Base-by-base conservation (phyloP, 2,888 invertebrate genomes). In the Sphaeridia pumilis region DNA sequence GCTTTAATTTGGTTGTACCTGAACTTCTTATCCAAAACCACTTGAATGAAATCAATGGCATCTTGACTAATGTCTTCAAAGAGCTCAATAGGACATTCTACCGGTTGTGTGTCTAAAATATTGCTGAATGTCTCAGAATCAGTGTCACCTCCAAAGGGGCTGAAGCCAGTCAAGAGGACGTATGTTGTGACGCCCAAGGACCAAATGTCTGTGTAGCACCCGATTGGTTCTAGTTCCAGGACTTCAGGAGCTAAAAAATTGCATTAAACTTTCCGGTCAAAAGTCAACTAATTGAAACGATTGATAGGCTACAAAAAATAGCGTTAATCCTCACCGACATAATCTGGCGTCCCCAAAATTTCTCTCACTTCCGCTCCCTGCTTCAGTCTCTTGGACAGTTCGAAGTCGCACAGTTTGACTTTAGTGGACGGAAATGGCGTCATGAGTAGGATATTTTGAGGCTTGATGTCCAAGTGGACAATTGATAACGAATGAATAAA, bases 281-380 rank as follows among this genome's bases (percentile, higher is more conserved):
- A n/a, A n/a, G n/a, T n/a, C n/a, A n/a, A n/a, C n/a, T n/a, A n/a
- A n/a, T n/a, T n/a, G n/a, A n/a, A n/a, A n/a, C n/a, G n/a, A n/a
- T n/a, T n/a, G n/a, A n/a, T n/a, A n/a, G n/a, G n/a, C n/a, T n/a
- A n/a, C n/a, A n/a, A n/a, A n/a, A n/a, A n/a, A n/a, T n/a, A n/a
- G n/a, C n/a, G n/a, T 17, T 17, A 17, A 38, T 21, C 65, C 73
- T 66, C 65, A 74, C 75, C 74, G 50, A 76, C 74, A 69, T 76
- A 76, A 72, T 95, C 94, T 65, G 90, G 87, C 52, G 90, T 89
- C 70, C 94, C 94, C 66, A 93, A 77, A 69, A 95, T 92, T 74
- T 94, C 94, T 63, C 92, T 78, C 28, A 75, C 69, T 63, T 75
- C 75, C 57, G 71, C 69, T 7, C 71, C 72, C 26, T 70, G 68